Percentiles rank a stretch among this genome's conserved stretches.
Evolutionary conservation across 1,140 invertebrate genomes (phyloP).

Genomic region (Trissolcus basalis): DNA sequence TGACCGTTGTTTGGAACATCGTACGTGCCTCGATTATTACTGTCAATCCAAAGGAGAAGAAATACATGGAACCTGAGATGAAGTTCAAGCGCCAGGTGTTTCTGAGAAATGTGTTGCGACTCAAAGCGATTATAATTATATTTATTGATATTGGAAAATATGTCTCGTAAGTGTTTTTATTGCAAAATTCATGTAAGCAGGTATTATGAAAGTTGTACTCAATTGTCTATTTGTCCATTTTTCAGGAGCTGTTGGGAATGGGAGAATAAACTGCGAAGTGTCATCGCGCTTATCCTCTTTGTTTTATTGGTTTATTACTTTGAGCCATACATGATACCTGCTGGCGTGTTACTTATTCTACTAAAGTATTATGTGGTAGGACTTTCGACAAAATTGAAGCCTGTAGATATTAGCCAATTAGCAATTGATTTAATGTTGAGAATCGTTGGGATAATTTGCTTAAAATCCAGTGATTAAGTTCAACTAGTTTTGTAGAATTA

Average conservation of each 20-base stretch:
- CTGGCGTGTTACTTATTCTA: constrained; percentile 85
- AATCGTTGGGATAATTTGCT: constrained; percentile 1
- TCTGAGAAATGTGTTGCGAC: constrained; percentile 93
- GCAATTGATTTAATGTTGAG: not conserved
- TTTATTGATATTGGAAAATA: constrained; percentile 94
- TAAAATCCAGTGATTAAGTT: too few species aligned
- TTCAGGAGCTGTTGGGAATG: constrained; percentile 96
- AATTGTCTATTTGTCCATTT: constrained; percentile 29
- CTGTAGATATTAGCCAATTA: too few species aligned
- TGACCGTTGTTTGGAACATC: constrained; percentile 94
- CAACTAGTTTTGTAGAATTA: too few species aligned
- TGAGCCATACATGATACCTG: constrained; percentile 91
- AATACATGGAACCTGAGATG: constrained; percentile 94
- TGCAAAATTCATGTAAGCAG: too few species aligned
- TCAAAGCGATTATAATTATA: constrained; percentile 92
- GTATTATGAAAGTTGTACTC: constrained; percentile 4
- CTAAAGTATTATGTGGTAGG: constrained; percentile 82
- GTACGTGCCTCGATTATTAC: constrained; percentile 93
- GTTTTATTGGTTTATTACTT: constrained; percentile 88
- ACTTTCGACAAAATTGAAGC: constrained; percentile 26
- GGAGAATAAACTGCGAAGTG: constrained; percentile 93
- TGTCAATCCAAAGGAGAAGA: constrained; percentile 96
- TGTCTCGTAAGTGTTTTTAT: constrained; percentile 84
- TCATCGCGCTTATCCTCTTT: constrained; percentile 90
- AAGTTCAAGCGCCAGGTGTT: constrained; percentile 98